Evolutionary conservation across 2,888 invertebrate species (phyloP).

Genomic region (Agrochola litura): DNA sequence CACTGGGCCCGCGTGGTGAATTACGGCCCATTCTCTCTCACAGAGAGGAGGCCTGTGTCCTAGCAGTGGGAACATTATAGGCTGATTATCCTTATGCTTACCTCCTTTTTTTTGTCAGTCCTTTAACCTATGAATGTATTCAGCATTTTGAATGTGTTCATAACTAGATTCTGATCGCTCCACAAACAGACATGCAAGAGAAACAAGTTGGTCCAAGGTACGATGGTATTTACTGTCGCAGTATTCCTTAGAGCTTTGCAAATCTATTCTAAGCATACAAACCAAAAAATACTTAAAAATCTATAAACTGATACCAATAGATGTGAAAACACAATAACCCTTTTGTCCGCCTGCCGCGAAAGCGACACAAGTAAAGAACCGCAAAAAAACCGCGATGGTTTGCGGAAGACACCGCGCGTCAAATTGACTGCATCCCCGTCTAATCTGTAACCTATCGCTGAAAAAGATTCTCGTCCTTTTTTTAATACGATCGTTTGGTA

Average conservation of each 20-base stretch:
- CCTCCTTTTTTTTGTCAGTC: too few species aligned
- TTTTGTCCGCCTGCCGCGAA: conserved; percentile 59
- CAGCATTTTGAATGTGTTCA: too few species aligned
- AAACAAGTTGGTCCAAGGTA: too few species aligned
- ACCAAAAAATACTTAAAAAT: conserved; percentile 13
- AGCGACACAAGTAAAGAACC: conserved; percentile 73
- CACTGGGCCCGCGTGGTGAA: too few species aligned
- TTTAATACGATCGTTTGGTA: conserved; percentile 78
- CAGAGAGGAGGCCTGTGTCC: too few species aligned
- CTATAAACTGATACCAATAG: conserved; percentile 45
- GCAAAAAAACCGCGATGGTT: conserved; percentile 74
- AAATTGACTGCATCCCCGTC: conserved; percentile 85
- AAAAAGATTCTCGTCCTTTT: conserved; percentile 84
- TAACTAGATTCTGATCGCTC: too few species aligned
- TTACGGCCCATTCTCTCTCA: too few species aligned
- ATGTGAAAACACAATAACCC: conserved; percentile 58
- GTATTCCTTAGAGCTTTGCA: not conserved
- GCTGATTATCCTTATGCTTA: too few species aligned
- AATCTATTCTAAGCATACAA: not conserved
- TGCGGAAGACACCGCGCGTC: conserved; percentile 86
- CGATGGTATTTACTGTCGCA: too few species aligned
- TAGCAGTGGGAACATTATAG: too few species aligned
- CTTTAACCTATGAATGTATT: too few species aligned
- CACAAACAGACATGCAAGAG: too few species aligned
- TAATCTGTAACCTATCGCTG: conserved; percentile 90